Conservation (phyloP, 1,140 invertebrate species). For the Ylistrum balloti region DNA sequence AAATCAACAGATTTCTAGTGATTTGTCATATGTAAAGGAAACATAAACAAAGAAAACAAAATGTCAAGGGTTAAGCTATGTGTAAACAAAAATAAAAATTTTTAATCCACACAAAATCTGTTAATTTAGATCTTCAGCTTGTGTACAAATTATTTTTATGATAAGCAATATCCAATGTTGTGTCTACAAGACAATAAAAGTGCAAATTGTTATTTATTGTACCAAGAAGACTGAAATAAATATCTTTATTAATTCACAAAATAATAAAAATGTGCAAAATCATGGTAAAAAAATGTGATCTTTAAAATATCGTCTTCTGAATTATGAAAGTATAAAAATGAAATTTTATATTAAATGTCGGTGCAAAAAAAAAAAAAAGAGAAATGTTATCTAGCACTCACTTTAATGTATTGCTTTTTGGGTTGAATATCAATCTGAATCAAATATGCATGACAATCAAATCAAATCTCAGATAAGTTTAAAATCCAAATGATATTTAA, state of each 20-base stretch:
- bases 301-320: neutral
- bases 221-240: neutral
- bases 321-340: neutral
- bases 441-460: neutral
- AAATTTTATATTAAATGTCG: neutral
- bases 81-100: too few relatives aligned
- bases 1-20: too few relatives aligned
- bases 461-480: neutral
- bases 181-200: neutral
- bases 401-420: constrained; percentile 29
- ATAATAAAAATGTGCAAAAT: neutral
- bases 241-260: neutral
- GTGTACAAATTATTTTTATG: neutral
- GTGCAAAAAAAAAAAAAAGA: neutral
- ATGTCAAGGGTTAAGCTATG: too few relatives aligned
- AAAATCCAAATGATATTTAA: neutral
- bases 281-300: neutral
- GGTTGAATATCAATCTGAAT: constrained; percentile 25
- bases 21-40: too few relatives aligned
- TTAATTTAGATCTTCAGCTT: neutral
- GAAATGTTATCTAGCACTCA: neutral
- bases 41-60: too few relatives aligned
- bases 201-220: constrained; percentile 9
- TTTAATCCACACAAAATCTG: too few relatives aligned
- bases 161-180: neutral